Base-by-base conservation (phyloP, 2,113 vertebrate species). In the Megalops atlanticus region DNA sequence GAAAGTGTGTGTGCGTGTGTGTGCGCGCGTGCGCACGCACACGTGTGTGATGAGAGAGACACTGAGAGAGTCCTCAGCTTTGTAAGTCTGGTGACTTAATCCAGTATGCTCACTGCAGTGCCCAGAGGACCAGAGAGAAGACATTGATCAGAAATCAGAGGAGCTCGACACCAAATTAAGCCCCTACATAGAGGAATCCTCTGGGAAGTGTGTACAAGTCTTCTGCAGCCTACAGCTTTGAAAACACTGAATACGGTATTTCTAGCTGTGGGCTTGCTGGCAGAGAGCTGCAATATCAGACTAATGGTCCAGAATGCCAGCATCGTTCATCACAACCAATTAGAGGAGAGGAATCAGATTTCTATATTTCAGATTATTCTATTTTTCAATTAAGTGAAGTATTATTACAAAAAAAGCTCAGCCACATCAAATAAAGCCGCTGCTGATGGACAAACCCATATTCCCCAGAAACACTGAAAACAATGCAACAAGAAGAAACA, bases 71-170 rank as follows among this genome's bases (percentile, higher is more conserved):
- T 69, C n/a, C 40, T 71, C 40, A 47, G 14, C 41, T 76, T 69
- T 76, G 73, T 41, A n/a, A 41, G 21, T 54, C 27, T 77, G 40
- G 54, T 31, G 16, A 45, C 24, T 45, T 77, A 69, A 76, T 77
- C 16, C 40, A 52, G 68, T 47, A 47, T 77, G 31, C 21, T 82
- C 41, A 70, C 27, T 77, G 58, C 40, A 81, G 31, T 68, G 52
- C 21, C 77, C 39, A 24, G 24, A 69, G 58, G 33, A 71, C 74
- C 71, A 24, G 15, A 7, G 36, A 73, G 38, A 45, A 68, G 64
- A 74, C 40, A 76, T 73, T 74, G 49, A 76, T 81, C 72, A 75
- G 8, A 72, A 72, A 80, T 80, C 78, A 80, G 68, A 80, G 68
- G 16, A 71, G 58, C 78, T 79, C n/a, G 27, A 58, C 35, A 73